phyloP scores from a whole-genome alignment of 2,797 vertebrate species.

The Mus spretus region DNA sequence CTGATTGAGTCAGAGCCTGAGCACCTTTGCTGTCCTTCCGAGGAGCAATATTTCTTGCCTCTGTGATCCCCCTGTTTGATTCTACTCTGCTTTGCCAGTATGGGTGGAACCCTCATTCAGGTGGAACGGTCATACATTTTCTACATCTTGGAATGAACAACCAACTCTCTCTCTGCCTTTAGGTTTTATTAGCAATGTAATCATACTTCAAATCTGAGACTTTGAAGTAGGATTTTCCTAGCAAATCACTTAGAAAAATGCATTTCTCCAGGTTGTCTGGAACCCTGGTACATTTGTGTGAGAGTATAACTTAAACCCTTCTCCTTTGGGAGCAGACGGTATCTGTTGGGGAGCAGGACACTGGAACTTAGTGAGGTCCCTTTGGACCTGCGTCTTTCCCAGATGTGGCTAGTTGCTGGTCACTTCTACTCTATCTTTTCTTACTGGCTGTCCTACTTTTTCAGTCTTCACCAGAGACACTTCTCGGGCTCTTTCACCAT shows the following conservation, averaged over 20 bases:
- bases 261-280: neutral
- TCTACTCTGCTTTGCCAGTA: neutral
- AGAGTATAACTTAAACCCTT: neutral
- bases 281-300: neutral
- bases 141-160: slow-evolving; percentile 69
- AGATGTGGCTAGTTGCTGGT: neutral
- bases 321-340: neutral
- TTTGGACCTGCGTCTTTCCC: slow-evolving; percentile 24
- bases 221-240: slow-evolving; percentile 73
- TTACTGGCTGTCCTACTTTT: slow-evolving; percentile 61
- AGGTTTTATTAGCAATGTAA: slow-evolving; percentile 78
- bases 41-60: accelerated
- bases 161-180: neutral
- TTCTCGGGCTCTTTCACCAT: slow-evolving; percentile 49
- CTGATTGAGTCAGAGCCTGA: neutral
- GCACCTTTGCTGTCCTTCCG: neutral
- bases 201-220: slow-evolving; percentile 72
- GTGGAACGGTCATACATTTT: neutral
- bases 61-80: neutral
- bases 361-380: slow-evolving; percentile 80
- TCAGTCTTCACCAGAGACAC: slow-evolving; percentile 53
- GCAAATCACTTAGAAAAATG: accelerated
- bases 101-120: neutral
- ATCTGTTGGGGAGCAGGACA: slow-evolving; percentile 74
- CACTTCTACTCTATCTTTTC: accelerated